Evolutionary conservation across 2,888 invertebrate genomes (phyloP).

Genomic region (Callyntrura guangdongensis): DNA sequence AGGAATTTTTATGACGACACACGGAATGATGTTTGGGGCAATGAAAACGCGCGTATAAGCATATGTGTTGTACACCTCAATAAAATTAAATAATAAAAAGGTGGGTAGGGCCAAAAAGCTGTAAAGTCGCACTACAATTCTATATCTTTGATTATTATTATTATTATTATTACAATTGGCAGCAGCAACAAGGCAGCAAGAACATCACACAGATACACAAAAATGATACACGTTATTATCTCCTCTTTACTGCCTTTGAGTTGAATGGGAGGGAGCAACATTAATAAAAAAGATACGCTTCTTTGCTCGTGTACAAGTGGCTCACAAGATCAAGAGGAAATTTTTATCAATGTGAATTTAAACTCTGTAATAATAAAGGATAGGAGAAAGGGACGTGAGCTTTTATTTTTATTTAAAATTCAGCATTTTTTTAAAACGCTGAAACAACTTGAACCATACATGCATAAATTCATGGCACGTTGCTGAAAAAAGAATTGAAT

Average conservation of each 20-base stretch:
- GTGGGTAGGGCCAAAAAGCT: slow-evolving; percentile 45
- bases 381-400: background rate
- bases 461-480: slow-evolving; percentile 32
- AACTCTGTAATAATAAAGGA: slow-evolving; percentile 1
- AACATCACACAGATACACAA: background rate
- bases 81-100: slow-evolving; percentile 39
- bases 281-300: background rate
- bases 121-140: background rate
- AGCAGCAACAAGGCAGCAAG: background rate
- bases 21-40: background rate
- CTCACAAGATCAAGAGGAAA: background rate
- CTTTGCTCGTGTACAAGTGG: background rate
- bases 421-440: background rate
- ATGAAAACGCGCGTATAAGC: slow-evolving; percentile 31
- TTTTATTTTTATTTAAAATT: background rate
- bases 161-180: slow-evolving; percentile 36
- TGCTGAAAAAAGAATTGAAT: slow-evolving; percentile 56
- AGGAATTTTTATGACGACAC: slow-evolving; percentile 47
- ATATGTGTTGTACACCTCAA: background rate
- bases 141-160: background rate
- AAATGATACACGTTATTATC: background rate
- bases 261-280: background rate
- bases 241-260: background rate
- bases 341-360: background rate
- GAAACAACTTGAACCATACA: background rate